Conservation (phyloP, 2,888 invertebrate genomes). For the Aromia moschata region DNA sequence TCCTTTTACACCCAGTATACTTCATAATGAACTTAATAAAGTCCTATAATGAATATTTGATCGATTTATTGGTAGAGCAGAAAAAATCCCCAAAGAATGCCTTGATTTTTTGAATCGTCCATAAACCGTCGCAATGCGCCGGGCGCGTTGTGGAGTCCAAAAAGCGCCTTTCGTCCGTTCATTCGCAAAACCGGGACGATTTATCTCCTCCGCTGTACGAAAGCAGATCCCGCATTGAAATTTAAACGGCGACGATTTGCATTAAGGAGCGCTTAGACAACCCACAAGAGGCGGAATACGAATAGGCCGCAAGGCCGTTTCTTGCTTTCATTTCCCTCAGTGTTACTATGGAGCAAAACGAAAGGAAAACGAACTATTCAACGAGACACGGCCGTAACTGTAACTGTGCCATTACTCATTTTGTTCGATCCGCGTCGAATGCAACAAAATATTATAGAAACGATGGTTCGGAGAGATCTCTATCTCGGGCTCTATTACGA, state of each 20-base stretch:
- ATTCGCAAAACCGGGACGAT: too few species aligned
- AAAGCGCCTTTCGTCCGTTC: neutral
- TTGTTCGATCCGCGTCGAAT: conserved; percentile 5
- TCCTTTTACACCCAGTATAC: too few species aligned
- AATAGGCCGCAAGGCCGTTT: conserved; percentile 42
- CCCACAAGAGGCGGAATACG: conserved; percentile 42
- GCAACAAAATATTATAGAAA: too few species aligned
- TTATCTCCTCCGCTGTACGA: neutral
- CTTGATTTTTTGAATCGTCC: too few species aligned
- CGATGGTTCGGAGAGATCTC: too few species aligned
- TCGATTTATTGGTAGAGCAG: too few species aligned
- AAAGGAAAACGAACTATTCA: conserved; percentile 25
- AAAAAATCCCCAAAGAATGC: too few species aligned
- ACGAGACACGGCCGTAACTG: conserved; percentile 2
- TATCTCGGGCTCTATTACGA: too few species aligned
- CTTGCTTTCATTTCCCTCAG: conserved; percentile 34
- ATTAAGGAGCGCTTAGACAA: conserved; percentile 37
- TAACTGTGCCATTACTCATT: neutral
- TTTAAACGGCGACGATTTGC: conserved; percentile 30
- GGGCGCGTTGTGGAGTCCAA: neutral
- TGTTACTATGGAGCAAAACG: conserved; percentile 22
- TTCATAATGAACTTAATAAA: too few species aligned
- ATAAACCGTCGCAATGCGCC: too few species aligned
- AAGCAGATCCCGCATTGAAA: neutral
- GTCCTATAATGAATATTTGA: too few species aligned